Evolutionary conservation across 2,797 vertebrate genomes (phyloP).

Genomic region (Typhlichthys eigenmanni): DNA sequence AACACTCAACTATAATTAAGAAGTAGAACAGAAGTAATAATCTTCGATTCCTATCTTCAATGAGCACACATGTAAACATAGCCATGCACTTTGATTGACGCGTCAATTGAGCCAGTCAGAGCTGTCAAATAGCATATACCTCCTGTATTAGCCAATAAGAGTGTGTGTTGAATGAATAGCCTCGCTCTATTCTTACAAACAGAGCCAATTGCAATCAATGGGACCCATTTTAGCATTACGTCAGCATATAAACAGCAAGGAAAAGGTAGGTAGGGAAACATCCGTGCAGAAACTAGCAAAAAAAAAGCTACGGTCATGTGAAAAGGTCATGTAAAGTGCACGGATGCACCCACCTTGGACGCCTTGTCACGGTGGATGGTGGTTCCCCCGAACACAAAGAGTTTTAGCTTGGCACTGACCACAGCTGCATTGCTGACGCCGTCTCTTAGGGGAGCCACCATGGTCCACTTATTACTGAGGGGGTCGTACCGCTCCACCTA

Average conservation of each 20-base stretch:
- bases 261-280: neutral
- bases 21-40: too few relatives aligned
- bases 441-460: constrained; percentile 90
- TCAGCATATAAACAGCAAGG: neutral
- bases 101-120: too few relatives aligned
- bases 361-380: constrained; percentile 93
- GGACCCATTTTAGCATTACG: neutral
- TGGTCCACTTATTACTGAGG: constrained; percentile 87
- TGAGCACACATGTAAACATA: too few relatives aligned
- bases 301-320: neutral
- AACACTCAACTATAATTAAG: too few relatives aligned
- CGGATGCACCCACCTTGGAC: constrained; percentile 74
- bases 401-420: constrained; percentile 90
- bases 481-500: constrained; percentile 87
- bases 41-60: too few relatives aligned
- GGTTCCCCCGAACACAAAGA: constrained; percentile 91
- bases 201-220: too few relatives aligned
- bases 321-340: neutral
- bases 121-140: too few relatives aligned
- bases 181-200: too few relatives aligned
- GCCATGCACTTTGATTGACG: too few relatives aligned
- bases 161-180: too few relatives aligned
- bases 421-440: constrained; percentile 94
- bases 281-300: neutral
- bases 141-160: too few relatives aligned